Evolutionary conservation across 1,140 invertebrate genomes (phyloP).

Genomic region (Aphaenogaster ashmeadi): DNA sequence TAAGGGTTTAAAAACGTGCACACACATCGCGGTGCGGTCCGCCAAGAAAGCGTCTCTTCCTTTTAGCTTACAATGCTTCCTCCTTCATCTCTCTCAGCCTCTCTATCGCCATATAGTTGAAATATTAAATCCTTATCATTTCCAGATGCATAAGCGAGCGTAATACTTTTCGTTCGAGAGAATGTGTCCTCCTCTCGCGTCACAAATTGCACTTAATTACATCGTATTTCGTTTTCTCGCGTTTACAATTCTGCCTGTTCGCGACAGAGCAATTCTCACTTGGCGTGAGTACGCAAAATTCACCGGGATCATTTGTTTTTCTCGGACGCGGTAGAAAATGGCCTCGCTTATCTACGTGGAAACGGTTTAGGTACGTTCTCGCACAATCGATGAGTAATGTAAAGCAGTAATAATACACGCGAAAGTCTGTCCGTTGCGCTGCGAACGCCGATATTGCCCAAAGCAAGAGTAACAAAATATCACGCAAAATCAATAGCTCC

Average conservation of each 20-base stretch:
- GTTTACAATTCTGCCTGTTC: background rate
- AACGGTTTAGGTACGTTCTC: conserved; percentile 37
- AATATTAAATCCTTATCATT: conserved; percentile 50
- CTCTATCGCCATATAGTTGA: conserved; percentile 24
- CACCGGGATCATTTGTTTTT: background rate
- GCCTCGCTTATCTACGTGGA: conserved; percentile 55
- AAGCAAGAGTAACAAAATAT: conserved; percentile 15
- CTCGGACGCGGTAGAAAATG: conserved; percentile 14
- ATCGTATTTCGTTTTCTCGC: conserved; percentile 1
- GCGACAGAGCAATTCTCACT: conserved; percentile 7
- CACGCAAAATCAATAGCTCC: background rate
- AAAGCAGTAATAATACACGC: conserved; percentile 40
- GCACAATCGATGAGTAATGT: conserved; percentile 38
- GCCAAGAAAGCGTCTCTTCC: conserved; percentile 8
- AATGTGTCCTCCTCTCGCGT: background rate
- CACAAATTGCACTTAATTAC: conserved; percentile 33
- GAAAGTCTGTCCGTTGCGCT: conserved; percentile 25
- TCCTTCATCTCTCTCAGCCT: conserved; percentile 2
- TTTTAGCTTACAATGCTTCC: background rate
- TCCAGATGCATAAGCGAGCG: conserved; percentile 52
- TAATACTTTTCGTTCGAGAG: conserved; percentile 22
- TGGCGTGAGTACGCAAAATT: background rate
- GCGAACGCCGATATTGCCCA: conserved; percentile 44
- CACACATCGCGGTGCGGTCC: conserved; percentile 6
- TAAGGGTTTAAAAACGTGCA: background rate